Conservation (phyloP, 2,888 invertebrate genomes). For the Tachina lurida region DNA sequence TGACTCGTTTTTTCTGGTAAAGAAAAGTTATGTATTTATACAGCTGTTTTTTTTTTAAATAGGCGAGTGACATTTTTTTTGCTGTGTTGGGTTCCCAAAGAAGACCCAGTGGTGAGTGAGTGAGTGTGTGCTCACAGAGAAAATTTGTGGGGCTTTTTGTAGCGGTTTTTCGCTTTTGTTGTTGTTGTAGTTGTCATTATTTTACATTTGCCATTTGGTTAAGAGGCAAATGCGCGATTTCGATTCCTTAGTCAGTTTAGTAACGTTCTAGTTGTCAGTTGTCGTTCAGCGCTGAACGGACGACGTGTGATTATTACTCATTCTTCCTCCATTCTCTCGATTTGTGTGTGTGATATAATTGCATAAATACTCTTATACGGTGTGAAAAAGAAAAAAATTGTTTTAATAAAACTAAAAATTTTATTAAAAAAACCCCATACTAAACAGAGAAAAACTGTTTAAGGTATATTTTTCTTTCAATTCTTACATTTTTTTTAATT, state of each 20-base stretch:
- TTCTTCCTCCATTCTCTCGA: conserved; percentile 49
- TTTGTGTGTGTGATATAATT: conserved; percentile 44
- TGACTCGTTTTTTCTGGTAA: conserved; percentile 20
- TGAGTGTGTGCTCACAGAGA: conserved; percentile 38
- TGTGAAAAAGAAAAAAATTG: conserved; percentile 25
- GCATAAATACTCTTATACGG: conserved; percentile 28
- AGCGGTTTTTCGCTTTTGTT: background rate
- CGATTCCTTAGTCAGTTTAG: conserved; percentile 63
- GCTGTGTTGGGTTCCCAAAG: background rate
- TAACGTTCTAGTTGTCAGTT: conserved; percentile 72
- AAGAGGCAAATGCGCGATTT: conserved; percentile 59
- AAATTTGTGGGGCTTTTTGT: conserved; percentile 45
- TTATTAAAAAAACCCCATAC: conserved; percentile 2
- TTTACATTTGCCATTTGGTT: conserved; percentile 21
- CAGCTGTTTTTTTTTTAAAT: background rate
- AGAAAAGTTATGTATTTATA: background rate
- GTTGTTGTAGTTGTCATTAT: conserved; percentile 12
- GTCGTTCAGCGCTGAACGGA: conserved; percentile 71
- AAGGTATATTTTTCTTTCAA: conserved; percentile 56
- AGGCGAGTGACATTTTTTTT: conserved; percentile 42
- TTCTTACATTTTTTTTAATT: conserved; percentile 16
- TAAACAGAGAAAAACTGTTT: conserved; percentile 52
- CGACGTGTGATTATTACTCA: conserved; percentile 69
- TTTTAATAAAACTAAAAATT: conserved; percentile 45
- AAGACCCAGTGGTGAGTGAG: background rate